Conservation (phyloP, 2,113 vertebrate species). For the Nibea coibor region DNA sequence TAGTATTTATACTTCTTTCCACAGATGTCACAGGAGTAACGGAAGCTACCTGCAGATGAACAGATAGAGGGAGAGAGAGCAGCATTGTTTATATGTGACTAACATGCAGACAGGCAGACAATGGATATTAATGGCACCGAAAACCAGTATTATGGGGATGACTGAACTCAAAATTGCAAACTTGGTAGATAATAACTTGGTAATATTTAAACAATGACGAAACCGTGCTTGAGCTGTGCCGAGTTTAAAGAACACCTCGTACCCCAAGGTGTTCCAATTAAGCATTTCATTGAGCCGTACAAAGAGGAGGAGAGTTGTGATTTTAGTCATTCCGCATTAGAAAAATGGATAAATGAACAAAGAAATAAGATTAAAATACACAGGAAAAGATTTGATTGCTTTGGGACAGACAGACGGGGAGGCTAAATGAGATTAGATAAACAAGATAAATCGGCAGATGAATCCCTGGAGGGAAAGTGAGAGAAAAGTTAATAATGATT, state of each 20-base stretch:
- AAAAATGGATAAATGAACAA: not conserved
- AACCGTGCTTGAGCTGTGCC: not conserved
- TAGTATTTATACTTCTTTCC: slow-evolving; percentile 99
- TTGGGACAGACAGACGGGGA: not conserved
- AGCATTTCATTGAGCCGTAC: not conserved
- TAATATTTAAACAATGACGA: not conserved
- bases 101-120: slow-evolving; percentile 7
- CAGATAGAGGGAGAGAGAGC: slow-evolving; percentile 35
- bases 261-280: not conserved
- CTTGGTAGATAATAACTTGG: not conserved
- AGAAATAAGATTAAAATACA: slow-evolving; percentile 30
- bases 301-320: not conserved
- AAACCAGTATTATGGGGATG: slow-evolving; percentile 6
- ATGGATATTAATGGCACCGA: not conserved
- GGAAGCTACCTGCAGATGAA: slow-evolving; percentile 91
- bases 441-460: slow-evolving; percentile 7
- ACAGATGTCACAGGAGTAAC: slow-evolving; percentile 98
- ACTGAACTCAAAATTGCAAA: not conserved
- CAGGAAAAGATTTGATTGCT: not conserved
- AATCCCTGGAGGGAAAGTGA: not conserved
- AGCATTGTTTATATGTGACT: slow-evolving; percentile 7
- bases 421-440: slow-evolving; percentile 27
- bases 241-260: not conserved
- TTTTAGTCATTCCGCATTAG: not conserved
- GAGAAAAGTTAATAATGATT: slow-evolving; percentile 23